phyloP scores from a whole-genome alignment of 2,797 vertebrate genomes.

The Chelonia mydas region DNA sequence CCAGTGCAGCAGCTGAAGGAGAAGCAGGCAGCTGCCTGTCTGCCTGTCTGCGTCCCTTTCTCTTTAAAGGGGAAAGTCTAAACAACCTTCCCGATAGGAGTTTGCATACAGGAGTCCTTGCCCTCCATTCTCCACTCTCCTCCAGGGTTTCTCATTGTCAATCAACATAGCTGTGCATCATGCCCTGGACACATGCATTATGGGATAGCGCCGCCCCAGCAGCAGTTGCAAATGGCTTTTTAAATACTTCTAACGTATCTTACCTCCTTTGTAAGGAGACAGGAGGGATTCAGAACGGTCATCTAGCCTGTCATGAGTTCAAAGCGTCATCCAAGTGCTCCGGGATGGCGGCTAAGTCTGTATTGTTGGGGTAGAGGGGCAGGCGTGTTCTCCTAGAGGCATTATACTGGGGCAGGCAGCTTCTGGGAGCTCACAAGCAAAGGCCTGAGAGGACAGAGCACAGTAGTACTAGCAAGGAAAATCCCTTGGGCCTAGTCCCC shows the following conservation, averaged over 20 bases:
- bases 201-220: neutral
- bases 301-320: neutral
- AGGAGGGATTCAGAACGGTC: neutral
- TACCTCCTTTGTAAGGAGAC: rapidly evolving
- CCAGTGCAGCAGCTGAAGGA: rapidly evolving
- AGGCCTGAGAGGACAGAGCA: neutral
- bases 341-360: neutral
- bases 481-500: neutral
- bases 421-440: neutral
- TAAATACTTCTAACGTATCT: neutral
- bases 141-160: neutral
- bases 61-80: neutral
- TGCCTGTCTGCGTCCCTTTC: rapidly evolving
- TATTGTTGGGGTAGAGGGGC: neutral
- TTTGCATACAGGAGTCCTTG: neutral
- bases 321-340: neutral
- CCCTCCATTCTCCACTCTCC: neutral
- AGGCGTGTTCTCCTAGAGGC: neutral
- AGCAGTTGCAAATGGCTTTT: rapidly evolving
- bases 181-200: neutral
- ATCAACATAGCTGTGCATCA: neutral
- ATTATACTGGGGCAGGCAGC: neutral
- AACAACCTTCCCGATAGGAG: neutral
- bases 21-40: neutral
- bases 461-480: neutral